Percentiles rank a stretch among this genome's conserved stretches.
phyloP scores from a whole-genome alignment of 1,140 invertebrate genomes.

The Dermatophagoides farinae region DNA sequence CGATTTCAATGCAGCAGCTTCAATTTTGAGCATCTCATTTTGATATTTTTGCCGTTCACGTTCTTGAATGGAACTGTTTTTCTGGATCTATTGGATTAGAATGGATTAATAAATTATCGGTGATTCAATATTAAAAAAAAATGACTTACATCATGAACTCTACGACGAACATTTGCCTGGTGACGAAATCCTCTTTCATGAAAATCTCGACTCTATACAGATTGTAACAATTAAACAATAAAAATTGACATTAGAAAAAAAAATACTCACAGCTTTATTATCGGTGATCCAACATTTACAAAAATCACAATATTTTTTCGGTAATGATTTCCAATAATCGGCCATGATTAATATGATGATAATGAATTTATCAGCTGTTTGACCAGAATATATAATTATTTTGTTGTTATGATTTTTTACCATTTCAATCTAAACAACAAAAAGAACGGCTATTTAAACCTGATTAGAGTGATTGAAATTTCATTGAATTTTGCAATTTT shows the following conservation, averaged over 20 bases:
- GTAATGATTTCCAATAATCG: conserved; percentile 91
- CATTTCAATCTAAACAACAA: no score
- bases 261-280: conserved; percentile 62
- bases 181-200: conserved; percentile 84
- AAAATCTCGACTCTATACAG: conserved; percentile 63
- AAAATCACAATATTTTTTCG: conserved; percentile 84
- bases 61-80: conserved; percentile 53
- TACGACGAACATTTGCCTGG: conserved; percentile 74
- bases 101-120: background rate
- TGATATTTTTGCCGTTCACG: conserved; percentile 54
- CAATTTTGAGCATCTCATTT: conserved; percentile 63
- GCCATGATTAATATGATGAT: conserved; percentile 33
- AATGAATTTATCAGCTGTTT: background rate
- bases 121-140: conserved; percentile 3
- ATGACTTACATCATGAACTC: conserved; percentile 39
- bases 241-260: conserved; percentile 2
- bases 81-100: conserved; percentile 30
- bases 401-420: no score
- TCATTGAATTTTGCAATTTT: background rate
- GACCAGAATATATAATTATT: no score
- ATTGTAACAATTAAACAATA: conserved; percentile 14
- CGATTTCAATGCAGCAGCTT: conserved; percentile 58
- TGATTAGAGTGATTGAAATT: background rate
- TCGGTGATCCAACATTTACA: conserved; percentile 97
- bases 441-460: background rate